Base-by-base conservation (phyloP, 2,113 vertebrate genomes). In the Pavo muticus region DNA sequence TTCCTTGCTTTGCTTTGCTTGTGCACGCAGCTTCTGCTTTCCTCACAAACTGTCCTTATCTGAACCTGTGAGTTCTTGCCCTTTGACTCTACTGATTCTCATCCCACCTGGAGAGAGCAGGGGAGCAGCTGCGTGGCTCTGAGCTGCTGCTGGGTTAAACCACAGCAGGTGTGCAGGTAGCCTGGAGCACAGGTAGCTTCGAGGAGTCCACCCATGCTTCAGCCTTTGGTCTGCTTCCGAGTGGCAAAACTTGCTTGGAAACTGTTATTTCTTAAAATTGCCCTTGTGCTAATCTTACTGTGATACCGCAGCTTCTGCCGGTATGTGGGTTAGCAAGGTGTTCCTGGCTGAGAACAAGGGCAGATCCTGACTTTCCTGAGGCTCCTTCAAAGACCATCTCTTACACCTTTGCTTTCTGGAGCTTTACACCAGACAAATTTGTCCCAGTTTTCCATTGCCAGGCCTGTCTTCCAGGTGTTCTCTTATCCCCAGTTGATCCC, bases 301-400 rank as follows among this genome's bases (percentile, higher is more conserved):
- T 54, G 73, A 78, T 84, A 37, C 48, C 80, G 35, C 65, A 68
- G 85, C 76, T 93, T 84, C 71, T 94, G 90, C 52, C 75, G 60
- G 72, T 72, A 81, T 86, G 57, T 95, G 76, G 90, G 85, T 93
- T 93, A 94, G 88, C 88, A 81, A 90, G 90, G 81, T 81, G 76
- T 65, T 91, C 54, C 70, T 86, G 61, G 24, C 80, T 3, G 19
- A 84, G 77, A 93, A 94, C 23, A 89, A 92, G 91, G 95, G 74
- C 91, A 76, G 27, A 24, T 89, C 91, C 72, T 93, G 45, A 35
- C 72, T 95, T 88, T 40, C 56, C 32, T 57, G 54, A 57, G 30
- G 30, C 30, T 57, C 54, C 30, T 57, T 17, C 68, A 65, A 81
- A 90, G 84, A 79, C 79, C 57, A 91, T 67, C 84, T 91, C 92